Percentiles rank a stretch among this genome's conserved stretches.
Conservation (phyloP, 2,888 invertebrate species). For the Cremastinae sp. region DNA sequence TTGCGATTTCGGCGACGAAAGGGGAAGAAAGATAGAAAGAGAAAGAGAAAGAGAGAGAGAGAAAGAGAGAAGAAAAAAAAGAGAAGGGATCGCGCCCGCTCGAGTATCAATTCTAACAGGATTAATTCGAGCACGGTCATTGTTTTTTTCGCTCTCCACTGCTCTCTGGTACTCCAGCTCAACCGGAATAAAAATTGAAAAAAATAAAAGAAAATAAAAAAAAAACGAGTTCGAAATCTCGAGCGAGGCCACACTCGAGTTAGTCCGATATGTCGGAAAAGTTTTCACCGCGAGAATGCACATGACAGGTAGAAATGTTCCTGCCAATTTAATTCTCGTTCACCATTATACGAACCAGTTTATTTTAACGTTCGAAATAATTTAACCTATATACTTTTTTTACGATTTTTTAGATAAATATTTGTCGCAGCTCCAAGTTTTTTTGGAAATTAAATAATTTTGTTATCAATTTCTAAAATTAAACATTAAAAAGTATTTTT, state of each 20-base stretch:
- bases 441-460: no score
- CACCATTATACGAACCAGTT: no score
- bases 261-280: constrained; percentile 39
- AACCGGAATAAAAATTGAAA: constrained; percentile 13
- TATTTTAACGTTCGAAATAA: no score
- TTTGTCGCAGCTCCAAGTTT: no score
- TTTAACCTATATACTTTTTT: no score
- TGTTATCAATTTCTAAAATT: no score
- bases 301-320: constrained; percentile 3
- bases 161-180: constrained; percentile 49
- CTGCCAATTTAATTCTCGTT: constrained; percentile 6
- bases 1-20: constrained; percentile 67
- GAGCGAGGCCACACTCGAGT: constrained; percentile 54
- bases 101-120: constrained; percentile 73
- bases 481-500: no score
- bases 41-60: no score
- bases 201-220: constrained; percentile 42
- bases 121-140: constrained; percentile 74
- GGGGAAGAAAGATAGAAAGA: constrained; percentile 15
- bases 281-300: constrained; percentile 16
- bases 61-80: not conserved
- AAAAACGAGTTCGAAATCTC: constrained; percentile 16
- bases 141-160: constrained; percentile 67
- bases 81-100: constrained; percentile 35
- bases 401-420: no score